These are phyloP conservation scores for Astur gentilis DNA, from an alignment of 2,113 vertebrate species.

Conservation along the genomic window DNA sequence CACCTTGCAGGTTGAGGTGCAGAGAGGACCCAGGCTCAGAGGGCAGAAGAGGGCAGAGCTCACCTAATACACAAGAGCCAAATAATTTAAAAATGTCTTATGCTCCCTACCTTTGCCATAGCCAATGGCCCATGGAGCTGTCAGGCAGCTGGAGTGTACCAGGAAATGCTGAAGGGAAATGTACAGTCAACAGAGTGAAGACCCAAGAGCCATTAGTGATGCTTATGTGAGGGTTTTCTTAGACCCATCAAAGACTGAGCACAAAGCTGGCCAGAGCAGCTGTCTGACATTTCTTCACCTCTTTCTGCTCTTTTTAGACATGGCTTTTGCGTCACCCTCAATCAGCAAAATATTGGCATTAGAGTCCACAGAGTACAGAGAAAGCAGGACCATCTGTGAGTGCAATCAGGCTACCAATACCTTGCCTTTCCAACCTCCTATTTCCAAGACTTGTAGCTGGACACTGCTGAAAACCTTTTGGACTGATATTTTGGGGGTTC, in stretches of 20 bases:
- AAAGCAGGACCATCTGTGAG: background rate
- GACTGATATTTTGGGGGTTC: background rate
- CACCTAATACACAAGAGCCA: background rate
- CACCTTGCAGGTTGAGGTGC: background rate
- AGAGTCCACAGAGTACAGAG: no score
- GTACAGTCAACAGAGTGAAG: background rate
- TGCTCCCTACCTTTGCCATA: background rate
- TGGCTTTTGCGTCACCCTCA: background rate
- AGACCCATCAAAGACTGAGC: background rate
- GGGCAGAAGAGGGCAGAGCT: background rate
- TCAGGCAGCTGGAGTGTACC: background rate
- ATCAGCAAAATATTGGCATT: background rate
- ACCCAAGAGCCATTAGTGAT: background rate
- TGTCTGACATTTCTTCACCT: background rate
- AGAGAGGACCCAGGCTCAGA: background rate
- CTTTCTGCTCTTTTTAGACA: background rate
- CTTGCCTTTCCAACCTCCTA: background rate
- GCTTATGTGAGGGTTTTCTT: background rate
- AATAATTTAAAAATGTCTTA: background rate
- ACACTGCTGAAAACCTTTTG: background rate
- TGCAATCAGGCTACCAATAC: background rate
- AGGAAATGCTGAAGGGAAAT: background rate
- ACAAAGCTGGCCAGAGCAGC: background rate
- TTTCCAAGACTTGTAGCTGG: background rate
- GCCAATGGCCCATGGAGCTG: background rate